A percentile compares a stretch with the other conserved stretches of the same genome.
phyloP scores from a whole-genome alignment of 2,113 vertebrate genomes.

The Psophia crepitans region DNA sequence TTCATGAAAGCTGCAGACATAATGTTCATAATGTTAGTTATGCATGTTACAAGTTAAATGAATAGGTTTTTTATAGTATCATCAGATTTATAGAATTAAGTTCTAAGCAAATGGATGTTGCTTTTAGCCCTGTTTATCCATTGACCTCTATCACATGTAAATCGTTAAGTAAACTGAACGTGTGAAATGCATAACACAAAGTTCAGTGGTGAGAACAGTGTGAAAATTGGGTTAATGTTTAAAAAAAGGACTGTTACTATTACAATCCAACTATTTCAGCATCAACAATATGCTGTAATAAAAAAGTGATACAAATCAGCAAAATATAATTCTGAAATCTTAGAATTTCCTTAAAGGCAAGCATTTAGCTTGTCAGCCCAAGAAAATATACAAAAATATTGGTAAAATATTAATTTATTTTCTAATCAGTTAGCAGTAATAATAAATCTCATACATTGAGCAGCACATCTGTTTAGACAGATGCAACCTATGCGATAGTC shows the following conservation, averaged over 20 bases:
- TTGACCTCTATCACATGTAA: background rate
- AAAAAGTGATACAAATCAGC: background rate
- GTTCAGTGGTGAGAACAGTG: background rate
- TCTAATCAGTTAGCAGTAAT: background rate
- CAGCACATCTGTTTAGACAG: background rate
- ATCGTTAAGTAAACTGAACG: background rate
- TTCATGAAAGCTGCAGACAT: background rate
- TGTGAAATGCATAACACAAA: conserved; percentile 26
- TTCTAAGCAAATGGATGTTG: background rate
- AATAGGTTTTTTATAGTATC: background rate
- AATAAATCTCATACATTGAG: background rate
- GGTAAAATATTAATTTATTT: background rate
- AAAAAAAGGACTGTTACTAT: background rate
- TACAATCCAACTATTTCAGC: background rate
- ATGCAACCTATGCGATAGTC: background rate
- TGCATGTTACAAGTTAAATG: background rate
- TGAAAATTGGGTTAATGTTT: conserved; percentile 44
- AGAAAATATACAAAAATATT: background rate
- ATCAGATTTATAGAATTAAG: background rate
- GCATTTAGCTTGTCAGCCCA: background rate
- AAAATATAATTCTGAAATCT: background rate
- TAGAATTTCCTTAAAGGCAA: background rate
- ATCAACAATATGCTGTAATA: background rate
- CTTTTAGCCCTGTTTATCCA: background rate
- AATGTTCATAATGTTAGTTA: background rate